Evolutionary conservation across 2,113 vertebrate genomes (phyloP).

Genomic region (Chitala chitala): DNA sequence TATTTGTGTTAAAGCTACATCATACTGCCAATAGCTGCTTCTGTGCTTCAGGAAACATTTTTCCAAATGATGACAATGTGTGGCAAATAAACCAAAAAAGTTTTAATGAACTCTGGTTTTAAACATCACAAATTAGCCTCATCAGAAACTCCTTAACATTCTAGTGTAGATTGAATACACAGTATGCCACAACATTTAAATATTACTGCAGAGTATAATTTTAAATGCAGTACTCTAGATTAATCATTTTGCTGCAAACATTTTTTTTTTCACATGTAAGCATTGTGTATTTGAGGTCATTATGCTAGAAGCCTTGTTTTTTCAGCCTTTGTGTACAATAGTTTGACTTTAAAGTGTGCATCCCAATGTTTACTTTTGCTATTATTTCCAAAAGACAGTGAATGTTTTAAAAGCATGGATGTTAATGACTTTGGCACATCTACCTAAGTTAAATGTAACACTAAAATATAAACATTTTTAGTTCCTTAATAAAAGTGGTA

Average conservation of each 20-base stretch:
- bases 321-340: conserved; percentile 1
- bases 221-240: no score
- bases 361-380: background rate
- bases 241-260: no score
- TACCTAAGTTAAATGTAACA: background rate
- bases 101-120: no score
- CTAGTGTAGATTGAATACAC: no score
- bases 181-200: no score
- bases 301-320: background rate
- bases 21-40: background rate
- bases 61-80: no score
- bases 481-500: background rate
- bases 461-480: background rate
- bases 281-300: background rate
- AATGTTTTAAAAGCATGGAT: background rate
- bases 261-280: background rate
- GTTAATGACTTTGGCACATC: conserved; percentile 1
- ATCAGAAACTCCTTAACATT: no score
- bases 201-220: no score
- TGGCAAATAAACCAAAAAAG: no score
- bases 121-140: no score
- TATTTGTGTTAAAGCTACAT: background rate
- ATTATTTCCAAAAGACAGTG: conserved; percentile 7
- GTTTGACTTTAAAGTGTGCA: conserved; percentile 9
- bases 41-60: conserved; percentile 1